phyloP scores from a whole-genome alignment of 2,113 vertebrate species.

The Dipodomys stephensi region DNA sequence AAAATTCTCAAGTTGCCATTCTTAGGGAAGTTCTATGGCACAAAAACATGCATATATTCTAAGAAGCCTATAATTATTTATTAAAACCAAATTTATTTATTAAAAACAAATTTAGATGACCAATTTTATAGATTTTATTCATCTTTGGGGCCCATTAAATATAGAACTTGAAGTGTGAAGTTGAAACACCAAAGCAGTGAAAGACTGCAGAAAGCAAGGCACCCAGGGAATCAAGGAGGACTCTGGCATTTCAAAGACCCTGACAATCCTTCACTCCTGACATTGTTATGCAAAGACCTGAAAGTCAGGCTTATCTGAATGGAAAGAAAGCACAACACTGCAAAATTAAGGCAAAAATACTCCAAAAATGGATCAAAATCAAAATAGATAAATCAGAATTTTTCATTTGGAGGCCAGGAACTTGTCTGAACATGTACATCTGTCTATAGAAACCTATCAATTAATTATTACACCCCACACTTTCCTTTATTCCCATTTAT shows the following conservation, averaged over 20 bases:
- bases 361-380: conserved; percentile 15
- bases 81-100: conserved; percentile 11
- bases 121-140: background rate
- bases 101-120: background rate
- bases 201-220: background rate
- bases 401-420: background rate
- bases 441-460: background rate
- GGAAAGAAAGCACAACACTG: background rate
- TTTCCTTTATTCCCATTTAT: background rate
- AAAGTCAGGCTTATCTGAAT: background rate
- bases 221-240: background rate
- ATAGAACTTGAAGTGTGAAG: background rate
- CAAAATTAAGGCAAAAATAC: background rate
- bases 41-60: background rate
- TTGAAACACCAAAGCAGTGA: background rate
- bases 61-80: background rate
- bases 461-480: background rate
- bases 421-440: background rate
- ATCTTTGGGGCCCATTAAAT: background rate
- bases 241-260: too few species aligned
- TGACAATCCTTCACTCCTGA: too few species aligned
- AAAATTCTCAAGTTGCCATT: conserved; percentile 16
- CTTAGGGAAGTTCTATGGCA: background rate
- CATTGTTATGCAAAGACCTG: background rate
- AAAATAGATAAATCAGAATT: background rate